Evolutionary conservation across 1,140 invertebrate species (phyloP).

Genomic region (Magallana ariakensis): DNA sequence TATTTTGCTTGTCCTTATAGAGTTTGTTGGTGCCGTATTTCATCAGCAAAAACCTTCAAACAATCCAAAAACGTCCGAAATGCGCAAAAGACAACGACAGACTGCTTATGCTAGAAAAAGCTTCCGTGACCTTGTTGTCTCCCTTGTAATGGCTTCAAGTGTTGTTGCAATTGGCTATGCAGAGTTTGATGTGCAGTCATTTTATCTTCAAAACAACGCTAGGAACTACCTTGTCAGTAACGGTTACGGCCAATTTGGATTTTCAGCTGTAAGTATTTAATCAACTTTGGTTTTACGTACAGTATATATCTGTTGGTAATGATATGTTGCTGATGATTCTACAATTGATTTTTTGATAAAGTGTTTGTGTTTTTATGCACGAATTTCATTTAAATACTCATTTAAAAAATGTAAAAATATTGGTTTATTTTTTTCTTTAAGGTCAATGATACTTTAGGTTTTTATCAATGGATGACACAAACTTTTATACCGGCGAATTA

Average conservation of each 20-base stretch:
- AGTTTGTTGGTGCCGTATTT: conserved; percentile 20
- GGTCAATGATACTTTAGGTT: background rate
- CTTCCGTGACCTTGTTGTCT: conserved; percentile 45
- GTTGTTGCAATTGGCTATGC: conserved; percentile 50
- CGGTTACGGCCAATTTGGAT: conserved; percentile 8
- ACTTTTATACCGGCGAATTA: conserved; percentile 59
- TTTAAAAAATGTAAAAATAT: too few species aligned
- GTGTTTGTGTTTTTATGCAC: too few species aligned
- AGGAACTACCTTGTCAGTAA: conserved; percentile 46
- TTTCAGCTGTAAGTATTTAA: background rate
- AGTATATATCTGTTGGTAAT: too few species aligned
- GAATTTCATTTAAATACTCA: too few species aligned
- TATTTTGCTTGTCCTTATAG: background rate
- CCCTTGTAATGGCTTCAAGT: conserved; percentile 41
- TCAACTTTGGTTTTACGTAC: too few species aligned
- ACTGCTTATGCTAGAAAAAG: conserved; percentile 6
- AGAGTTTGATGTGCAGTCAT: conserved; percentile 57
- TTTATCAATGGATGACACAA: conserved; percentile 51
- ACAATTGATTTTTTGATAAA: too few species aligned
- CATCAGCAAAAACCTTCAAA: background rate
- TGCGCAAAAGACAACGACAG: conserved; percentile 28
- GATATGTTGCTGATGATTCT: too few species aligned
- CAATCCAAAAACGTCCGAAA: background rate
- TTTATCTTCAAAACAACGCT: conserved; percentile 48
- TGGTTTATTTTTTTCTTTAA: background rate